Percentiles rank a stretch among this genome's conserved stretches.
These are phyloP conservation scores for Procambarus clarkii DNA, from an alignment of 1,140 invertebrate species.

Conservation along the genomic window DNA sequence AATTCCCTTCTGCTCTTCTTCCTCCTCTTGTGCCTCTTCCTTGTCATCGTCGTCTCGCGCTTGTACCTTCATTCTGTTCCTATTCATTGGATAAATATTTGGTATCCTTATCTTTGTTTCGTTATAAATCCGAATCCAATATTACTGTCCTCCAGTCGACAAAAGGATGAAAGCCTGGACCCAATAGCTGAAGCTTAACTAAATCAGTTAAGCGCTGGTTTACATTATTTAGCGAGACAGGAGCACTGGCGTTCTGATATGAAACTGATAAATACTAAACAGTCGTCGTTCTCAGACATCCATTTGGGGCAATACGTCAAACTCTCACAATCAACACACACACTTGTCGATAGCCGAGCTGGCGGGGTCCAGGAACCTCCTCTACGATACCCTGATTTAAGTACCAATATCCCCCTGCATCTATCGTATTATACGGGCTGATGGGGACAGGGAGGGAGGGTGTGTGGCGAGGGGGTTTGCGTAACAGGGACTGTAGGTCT, in stretches of 20 bases:
- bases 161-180: no score
- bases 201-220: no score
- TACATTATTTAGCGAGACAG: no score
- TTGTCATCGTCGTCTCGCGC: neutral
- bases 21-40: neutral
- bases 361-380: neutral
- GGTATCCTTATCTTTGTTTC: no score
- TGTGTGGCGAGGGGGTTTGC: no score
- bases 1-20: neutral
- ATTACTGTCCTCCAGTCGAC: no score
- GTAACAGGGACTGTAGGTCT: neutral
- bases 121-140: no score
- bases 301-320: neutral
- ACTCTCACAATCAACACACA: neutral
- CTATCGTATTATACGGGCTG: neutral
- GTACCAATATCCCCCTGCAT: neutral
- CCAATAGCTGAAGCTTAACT: no score
- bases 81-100: neutral
- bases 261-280: neutral
- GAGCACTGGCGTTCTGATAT: no score
- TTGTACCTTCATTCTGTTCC: neutral
- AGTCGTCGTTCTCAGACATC: neutral
- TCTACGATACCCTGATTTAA: neutral
- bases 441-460: no score
- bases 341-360: neutral